These are phyloP conservation scores for Tachysurus vachellii DNA, from an alignment of 2,113 vertebrate species.

Conservation along the genomic window DNA sequence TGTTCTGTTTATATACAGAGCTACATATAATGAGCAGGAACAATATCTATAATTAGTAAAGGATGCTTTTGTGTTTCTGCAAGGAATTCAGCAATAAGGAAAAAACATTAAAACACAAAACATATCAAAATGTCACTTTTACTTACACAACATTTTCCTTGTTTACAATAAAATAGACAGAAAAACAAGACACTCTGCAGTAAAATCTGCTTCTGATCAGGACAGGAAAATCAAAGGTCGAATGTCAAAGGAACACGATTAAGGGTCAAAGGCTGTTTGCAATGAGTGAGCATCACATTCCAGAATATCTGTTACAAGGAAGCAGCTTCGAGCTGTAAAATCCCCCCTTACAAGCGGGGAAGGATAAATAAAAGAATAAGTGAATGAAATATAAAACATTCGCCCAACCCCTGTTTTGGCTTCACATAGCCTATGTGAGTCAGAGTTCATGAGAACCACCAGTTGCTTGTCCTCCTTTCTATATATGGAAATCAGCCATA, in stretches of 20 bases:
- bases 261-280: constrained; percentile 58
- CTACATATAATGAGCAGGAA: background rate
- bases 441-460: constrained; percentile 71
- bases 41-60: constrained; percentile 22
- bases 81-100: background rate
- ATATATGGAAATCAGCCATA: constrained; percentile 24
- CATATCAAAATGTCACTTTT: constrained; percentile 1
- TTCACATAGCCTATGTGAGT: constrained; percentile 40
- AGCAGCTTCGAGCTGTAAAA: constrained; percentile 54
- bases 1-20: background rate
- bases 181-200: constrained; percentile 32
- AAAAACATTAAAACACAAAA: background rate
- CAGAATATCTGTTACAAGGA: constrained; percentile 59
- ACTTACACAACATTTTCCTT: background rate
- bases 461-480: constrained; percentile 24
- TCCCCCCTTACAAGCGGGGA: background rate
- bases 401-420: constrained; percentile 30
- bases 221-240: constrained; percentile 48
- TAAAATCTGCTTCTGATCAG: constrained; percentile 51
- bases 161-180: constrained; percentile 15
- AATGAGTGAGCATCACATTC: constrained; percentile 58
- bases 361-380: constrained; percentile 46
- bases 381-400: constrained; percentile 26
- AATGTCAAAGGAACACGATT: constrained; percentile 42
- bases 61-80: constrained; percentile 39